A percentile compares a stretch with the other conserved stretches of the same genome.
Evolutionary conservation across 2,888 invertebrate species (phyloP).

Genomic region (Nomada ruficornis): DNA sequence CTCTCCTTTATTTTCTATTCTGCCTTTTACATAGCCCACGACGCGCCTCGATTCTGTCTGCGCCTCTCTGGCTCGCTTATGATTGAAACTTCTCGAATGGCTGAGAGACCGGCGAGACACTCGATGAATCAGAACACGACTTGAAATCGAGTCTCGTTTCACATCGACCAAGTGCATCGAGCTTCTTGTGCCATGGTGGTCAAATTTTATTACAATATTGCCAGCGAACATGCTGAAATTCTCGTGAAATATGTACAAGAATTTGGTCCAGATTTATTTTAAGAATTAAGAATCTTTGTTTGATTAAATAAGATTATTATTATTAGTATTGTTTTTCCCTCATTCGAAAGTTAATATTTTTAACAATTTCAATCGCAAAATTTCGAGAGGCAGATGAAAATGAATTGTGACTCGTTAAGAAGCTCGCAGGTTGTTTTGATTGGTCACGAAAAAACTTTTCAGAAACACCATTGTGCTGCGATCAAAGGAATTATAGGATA

Average conservation of each 20-base stretch:
- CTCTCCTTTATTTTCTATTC: neutral
- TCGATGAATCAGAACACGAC: neutral
- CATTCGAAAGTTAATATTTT: too few species aligned
- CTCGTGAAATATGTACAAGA: too few species aligned
- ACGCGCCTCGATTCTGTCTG: neutral
- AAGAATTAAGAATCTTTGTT: too few species aligned
- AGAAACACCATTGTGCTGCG: slow-evolving; percentile 1
- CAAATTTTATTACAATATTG: too few species aligned
- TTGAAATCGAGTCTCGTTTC: neutral
- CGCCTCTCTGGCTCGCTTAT: neutral
- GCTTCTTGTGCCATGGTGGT: neutral
- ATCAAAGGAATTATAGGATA: slow-evolving; percentile 15
- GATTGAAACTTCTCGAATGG: slow-evolving; percentile 4
- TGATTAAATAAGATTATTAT: too few species aligned
- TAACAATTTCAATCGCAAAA: slow-evolving; percentile 17
- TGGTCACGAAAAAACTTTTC: slow-evolving; percentile 8
- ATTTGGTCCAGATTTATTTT: too few species aligned
- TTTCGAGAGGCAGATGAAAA: neutral
- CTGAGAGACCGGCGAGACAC: neutral
- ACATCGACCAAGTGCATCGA: neutral
- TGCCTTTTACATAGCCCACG: neutral
- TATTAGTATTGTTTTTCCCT: too few species aligned
- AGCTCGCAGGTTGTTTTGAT: slow-evolving; percentile 2
- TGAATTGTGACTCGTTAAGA: slow-evolving; percentile 24
- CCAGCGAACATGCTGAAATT: too few species aligned